Evolutionary conservation across 2,888 invertebrate species (phyloP).

Genomic region (Halictus quadricinctus): DNA sequence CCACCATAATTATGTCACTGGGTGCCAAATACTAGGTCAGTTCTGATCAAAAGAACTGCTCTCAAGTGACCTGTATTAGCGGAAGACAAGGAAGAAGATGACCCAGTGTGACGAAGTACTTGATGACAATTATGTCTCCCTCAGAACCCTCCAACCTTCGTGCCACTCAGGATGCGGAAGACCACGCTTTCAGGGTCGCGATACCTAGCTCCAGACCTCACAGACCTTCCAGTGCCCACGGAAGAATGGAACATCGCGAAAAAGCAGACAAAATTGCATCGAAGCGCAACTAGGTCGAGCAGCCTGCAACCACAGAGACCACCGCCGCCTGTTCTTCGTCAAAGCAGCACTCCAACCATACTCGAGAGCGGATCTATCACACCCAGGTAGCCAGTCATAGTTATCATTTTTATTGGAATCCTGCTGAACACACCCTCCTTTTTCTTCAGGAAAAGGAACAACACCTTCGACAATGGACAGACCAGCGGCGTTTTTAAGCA

Average conservation of each 20-base stretch:
- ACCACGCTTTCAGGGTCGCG: slow-evolving; percentile 84
- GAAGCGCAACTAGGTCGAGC: slow-evolving; percentile 75
- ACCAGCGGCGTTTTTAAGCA: slow-evolving; percentile 74
- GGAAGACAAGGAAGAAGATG: no score
- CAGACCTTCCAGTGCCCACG: slow-evolving; percentile 85
- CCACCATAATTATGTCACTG: no score
- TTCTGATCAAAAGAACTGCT: no score
- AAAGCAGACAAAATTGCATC: slow-evolving; percentile 70
- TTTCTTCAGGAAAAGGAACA: slow-evolving; percentile 72
- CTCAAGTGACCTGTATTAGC: no score
- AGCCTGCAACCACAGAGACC: slow-evolving; percentile 79
- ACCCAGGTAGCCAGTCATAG: slow-evolving; percentile 59
- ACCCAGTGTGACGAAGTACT: background rate
- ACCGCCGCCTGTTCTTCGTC: slow-evolving; percentile 82
- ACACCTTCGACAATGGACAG: slow-evolving; percentile 74
- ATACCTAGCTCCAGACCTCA: slow-evolving; percentile 86
- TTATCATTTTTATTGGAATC: background rate
- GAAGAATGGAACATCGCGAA: slow-evolving; percentile 84
- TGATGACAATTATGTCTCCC: slow-evolving; percentile 8
- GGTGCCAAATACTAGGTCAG: no score
- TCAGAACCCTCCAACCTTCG: slow-evolving; percentile 79
- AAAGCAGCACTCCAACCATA: slow-evolving; percentile 83
- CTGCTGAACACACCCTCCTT: background rate
- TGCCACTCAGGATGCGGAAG: slow-evolving; percentile 83
- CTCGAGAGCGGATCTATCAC: slow-evolving; percentile 67